A percentile compares a stretch with the other conserved stretches of the same genome.
Conservation (phyloP, 2,113 vertebrate species). For the Triplophysa siluroides region DNA sequence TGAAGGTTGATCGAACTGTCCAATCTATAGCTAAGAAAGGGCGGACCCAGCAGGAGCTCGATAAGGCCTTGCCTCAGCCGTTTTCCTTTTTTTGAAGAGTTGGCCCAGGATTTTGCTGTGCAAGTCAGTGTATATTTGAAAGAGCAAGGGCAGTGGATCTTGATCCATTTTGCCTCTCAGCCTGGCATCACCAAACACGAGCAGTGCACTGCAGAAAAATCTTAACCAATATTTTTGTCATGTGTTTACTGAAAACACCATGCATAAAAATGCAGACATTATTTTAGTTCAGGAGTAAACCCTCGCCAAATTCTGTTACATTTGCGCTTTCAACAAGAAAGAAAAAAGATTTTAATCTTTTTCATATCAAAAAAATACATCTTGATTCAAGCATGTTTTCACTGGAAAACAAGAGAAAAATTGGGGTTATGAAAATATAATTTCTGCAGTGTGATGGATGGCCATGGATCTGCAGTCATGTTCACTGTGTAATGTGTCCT, state of each 20-base stretch:
- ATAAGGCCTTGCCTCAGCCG: conserved; percentile 47
- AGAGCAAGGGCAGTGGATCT: conserved; percentile 34
- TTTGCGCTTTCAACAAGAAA: no score
- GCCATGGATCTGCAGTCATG: background rate
- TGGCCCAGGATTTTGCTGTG: conserved; percentile 48
- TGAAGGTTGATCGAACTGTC: conserved; percentile 54
- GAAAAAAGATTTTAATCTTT: no score
- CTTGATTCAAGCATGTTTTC: no score
- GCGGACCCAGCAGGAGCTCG: conserved; percentile 39
- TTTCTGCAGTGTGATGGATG: background rate
- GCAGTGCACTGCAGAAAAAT: background rate
- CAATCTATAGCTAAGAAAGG: conserved; percentile 54
- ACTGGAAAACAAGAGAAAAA: no score
- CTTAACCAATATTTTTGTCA: no score
- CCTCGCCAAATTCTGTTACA: no score
- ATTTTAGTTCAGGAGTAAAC: no score
- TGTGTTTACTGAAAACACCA: no score
- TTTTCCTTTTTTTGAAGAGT: conserved; percentile 34
- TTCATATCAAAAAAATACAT: no score
- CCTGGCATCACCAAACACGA: background rate
- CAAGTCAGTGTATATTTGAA: conserved; percentile 35
- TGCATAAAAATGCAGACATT: no score
- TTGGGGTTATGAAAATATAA: no score
- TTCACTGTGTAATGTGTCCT: background rate
- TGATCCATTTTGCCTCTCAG: conserved; percentile 19